phyloP scores from a whole-genome alignment of 2,113 vertebrate species.

The Melanostigma gelatinosum region DNA sequence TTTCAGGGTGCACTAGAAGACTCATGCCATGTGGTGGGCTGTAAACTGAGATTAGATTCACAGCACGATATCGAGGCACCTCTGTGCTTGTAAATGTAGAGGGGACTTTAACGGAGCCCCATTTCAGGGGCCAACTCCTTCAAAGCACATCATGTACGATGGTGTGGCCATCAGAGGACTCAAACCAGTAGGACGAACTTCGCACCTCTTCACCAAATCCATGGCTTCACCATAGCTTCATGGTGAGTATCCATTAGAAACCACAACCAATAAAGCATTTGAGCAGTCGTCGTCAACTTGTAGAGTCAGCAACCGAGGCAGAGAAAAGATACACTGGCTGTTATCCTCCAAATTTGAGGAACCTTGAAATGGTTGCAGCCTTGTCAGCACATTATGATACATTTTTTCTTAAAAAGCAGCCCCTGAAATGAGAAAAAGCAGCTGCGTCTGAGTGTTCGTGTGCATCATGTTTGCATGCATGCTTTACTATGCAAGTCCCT shows the following conservation, averaged over 20 bases:
- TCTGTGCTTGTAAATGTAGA: slow-evolving; percentile 53
- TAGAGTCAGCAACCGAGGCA: neutral
- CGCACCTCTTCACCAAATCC: neutral
- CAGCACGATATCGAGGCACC: slow-evolving; percentile 58
- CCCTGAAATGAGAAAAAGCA: slow-evolving; percentile 34
- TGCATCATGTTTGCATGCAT: slow-evolving; percentile 21
- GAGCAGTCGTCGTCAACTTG: neutral
- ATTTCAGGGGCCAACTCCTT: slow-evolving; percentile 31
- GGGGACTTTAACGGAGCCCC: slow-evolving; percentile 13
- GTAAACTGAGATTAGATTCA: slow-evolving; percentile 76
- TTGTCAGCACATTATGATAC: neutral
- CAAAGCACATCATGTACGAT: slow-evolving; percentile 20
- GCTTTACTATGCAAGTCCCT: slow-evolving; percentile 28
- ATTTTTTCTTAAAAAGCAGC: slow-evolving; percentile 32
- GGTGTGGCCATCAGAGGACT: slow-evolving; percentile 27
- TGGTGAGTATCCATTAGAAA: neutral
- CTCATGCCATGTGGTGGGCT: slow-evolving; percentile 51
- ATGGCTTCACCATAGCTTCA: neutral
- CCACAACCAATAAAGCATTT: neutral
- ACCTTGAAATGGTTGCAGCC: neutral
- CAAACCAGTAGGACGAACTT: neutral
- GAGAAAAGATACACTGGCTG: neutral
- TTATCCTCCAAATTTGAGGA: neutral
- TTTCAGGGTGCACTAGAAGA: slow-evolving; percentile 66
- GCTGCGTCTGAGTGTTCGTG: slow-evolving; percentile 13